Evolutionary conservation across 2,113 vertebrate genomes (phyloP).

Genomic region (Chlamydotis undulata): DNA sequence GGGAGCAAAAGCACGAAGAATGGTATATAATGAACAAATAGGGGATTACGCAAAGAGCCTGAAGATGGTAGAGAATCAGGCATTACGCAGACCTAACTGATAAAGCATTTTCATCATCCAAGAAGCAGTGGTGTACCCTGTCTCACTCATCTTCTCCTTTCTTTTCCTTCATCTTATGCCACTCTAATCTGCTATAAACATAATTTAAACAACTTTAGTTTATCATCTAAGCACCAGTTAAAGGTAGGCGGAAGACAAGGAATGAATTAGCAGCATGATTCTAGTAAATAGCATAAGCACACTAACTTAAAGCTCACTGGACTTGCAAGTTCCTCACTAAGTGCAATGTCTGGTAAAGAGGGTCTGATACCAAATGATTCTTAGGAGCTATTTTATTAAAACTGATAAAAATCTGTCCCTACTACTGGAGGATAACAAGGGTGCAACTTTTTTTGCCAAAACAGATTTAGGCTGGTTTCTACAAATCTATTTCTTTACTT

Average conservation of each 20-base stretch:
- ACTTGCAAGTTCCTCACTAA: not conserved
- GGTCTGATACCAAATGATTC: not conserved
- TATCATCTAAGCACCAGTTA: not conserved
- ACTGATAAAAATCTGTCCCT: not conserved
- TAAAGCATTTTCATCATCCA: not conserved
- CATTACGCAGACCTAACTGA: not conserved
- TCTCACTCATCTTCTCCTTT: not conserved
- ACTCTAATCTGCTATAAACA: not conserved
- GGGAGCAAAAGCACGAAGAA: not conserved
- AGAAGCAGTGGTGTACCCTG: not conserved
- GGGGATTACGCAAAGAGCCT: not conserved
- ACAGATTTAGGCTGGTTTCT: not conserved
- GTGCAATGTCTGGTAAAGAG: not conserved
- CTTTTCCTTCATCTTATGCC: not conserved
- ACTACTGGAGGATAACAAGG: not conserved
- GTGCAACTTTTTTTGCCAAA: not conserved
- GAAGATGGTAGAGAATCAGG: not conserved
- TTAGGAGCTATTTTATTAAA: not conserved
- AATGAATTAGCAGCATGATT: not conserved
- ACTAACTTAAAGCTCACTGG: not conserved
- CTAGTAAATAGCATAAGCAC: not conserved
- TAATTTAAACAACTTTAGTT: not conserved
- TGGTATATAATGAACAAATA: not conserved
- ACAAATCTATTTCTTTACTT: not conserved
- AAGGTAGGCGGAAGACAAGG: not conserved